A percentile compares a stretch with the other conserved stretches of the same genome.
Evolutionary conservation across 2,113 vertebrate genomes (phyloP).

Genomic region (Plecturocebus donacophilus): DNA sequence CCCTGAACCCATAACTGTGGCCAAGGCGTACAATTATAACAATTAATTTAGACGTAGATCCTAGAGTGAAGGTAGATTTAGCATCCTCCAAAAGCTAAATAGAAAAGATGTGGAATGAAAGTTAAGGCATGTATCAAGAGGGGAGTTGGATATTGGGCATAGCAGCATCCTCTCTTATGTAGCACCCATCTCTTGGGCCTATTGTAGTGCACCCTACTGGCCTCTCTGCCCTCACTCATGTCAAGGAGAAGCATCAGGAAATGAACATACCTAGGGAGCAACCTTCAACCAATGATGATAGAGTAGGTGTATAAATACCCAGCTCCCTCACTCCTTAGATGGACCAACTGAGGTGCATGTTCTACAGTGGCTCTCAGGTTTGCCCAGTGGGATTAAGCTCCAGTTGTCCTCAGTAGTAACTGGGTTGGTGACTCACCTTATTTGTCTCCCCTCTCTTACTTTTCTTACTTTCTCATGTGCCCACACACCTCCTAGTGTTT

Average conservation of each 20-base stretch:
- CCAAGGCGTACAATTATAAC: neutral
- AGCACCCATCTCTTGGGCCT: neutral
- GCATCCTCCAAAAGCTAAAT: neutral
- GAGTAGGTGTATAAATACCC: accelerated
- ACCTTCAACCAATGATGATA: accelerated
- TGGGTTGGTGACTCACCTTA: neutral
- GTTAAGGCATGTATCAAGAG: neutral
- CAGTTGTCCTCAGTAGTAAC: neutral
- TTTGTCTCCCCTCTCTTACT: neutral
- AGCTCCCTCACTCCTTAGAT: neutral
- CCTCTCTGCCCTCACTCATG: neutral
- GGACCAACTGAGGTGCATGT: neutral
- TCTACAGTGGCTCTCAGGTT: neutral
- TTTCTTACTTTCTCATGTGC: neutral
- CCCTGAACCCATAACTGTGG: neutral
- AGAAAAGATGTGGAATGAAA: neutral
- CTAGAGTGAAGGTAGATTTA: accelerated
- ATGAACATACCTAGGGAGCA: neutral
- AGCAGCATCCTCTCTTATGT: accelerated
- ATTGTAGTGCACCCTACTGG: accelerated
- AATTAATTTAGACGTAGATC: neutral
- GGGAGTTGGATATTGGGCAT: neutral
- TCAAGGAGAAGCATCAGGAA: neutral
- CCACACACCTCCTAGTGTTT: neutral
- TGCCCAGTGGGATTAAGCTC: neutral